Evolutionary conservation across 2,113 vertebrate species (phyloP), one percentile per base, ranked within the genome.

Genomic region (Catharus bicknelli): DNA sequence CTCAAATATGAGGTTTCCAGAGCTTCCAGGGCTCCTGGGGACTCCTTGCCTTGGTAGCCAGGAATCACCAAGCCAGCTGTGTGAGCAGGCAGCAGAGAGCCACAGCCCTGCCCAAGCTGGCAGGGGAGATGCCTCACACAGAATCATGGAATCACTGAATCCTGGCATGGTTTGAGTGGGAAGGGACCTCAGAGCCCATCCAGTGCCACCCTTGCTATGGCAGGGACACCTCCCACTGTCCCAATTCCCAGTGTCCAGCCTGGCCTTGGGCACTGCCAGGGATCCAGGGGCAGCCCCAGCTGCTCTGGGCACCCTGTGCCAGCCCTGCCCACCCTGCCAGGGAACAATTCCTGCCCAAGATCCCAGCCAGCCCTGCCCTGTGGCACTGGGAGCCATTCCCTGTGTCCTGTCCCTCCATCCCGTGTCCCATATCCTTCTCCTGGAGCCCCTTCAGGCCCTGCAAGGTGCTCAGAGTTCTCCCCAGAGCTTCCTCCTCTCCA

Each of bases 151-250:
- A 53, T n/a, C n/a, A n/a, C n/a, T n/a, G n/a, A n/a, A n/a, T n/a
- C n/a, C n/a, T 54, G 67, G 29, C 3, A 26, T 27, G 62, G 40
- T 42, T 26, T 34, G 0, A 2, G 11, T 7, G 9, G 23, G 45
- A 54, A 75, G 13, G 13, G 4, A 40, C 7, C 0, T 36, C 2
- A 42, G 48, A 42, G 1, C 11, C 0, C 54, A 34, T 0, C n/a
- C 69, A 18, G 7, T 8, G 1, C 15, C 51, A 36, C 5, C 6
- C 43, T 36, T 29, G 51, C 45, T 53, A 14, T 21, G 30, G 23
- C 38, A 59, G 29, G n/a, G 29, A 67, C 61, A n/a, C 47, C 12
- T 75, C 0, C 61, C 47, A 34, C 23, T 7, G 1, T 5, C 8
- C 53, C 68, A n/a, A n/a, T 6, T 18, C 53, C 27, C 5, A 62